phyloP scores from a whole-genome alignment of 2,888 invertebrate species.

The Netelia melanura region DNA sequence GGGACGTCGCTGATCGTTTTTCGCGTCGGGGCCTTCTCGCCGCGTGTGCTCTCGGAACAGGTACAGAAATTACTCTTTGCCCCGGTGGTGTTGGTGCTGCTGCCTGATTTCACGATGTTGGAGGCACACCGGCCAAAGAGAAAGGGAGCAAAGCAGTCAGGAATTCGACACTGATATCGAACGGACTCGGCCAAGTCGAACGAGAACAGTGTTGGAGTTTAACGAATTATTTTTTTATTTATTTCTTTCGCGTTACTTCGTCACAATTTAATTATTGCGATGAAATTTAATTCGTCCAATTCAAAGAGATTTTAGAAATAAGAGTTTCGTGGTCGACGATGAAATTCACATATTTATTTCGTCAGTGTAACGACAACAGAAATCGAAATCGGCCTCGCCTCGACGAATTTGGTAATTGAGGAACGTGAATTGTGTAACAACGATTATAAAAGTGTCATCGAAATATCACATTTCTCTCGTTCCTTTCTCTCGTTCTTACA shows the following conservation, averaged over 20 bases:
- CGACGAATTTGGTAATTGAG: too few relatives aligned
- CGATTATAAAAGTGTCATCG: neutral
- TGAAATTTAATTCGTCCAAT: too few relatives aligned
- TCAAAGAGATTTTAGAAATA: too few relatives aligned
- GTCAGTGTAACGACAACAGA: too few relatives aligned
- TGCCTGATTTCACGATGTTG: slow-evolving; percentile 54
- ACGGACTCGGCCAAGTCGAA: slow-evolving; percentile 1
- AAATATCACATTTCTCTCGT: neutral
- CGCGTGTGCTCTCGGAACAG: slow-evolving; percentile 58
- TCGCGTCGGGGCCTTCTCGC: slow-evolving; percentile 40
- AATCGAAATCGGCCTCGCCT: too few relatives aligned
- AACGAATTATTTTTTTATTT: neutral
- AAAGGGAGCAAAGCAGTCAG: slow-evolving; percentile 39
- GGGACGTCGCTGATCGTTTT: slow-evolving; percentile 56
- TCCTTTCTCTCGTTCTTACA: neutral
- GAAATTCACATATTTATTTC: too few relatives aligned
- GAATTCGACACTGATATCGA: slow-evolving; percentile 38
- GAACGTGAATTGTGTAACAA: too few relatives aligned
- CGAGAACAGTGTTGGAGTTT: neutral
- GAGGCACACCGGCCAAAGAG: slow-evolving; percentile 29
- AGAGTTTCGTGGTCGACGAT: too few relatives aligned
- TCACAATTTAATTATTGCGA: too few relatives aligned
- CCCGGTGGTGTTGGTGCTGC: slow-evolving; percentile 5
- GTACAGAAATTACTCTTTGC: slow-evolving; percentile 64
- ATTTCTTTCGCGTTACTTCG: neutral